A percentile compares a stretch with the other conserved stretches of the same genome.
Conservation (phyloP, 1,140 invertebrate species). For the Drosophila neocordata region DNA sequence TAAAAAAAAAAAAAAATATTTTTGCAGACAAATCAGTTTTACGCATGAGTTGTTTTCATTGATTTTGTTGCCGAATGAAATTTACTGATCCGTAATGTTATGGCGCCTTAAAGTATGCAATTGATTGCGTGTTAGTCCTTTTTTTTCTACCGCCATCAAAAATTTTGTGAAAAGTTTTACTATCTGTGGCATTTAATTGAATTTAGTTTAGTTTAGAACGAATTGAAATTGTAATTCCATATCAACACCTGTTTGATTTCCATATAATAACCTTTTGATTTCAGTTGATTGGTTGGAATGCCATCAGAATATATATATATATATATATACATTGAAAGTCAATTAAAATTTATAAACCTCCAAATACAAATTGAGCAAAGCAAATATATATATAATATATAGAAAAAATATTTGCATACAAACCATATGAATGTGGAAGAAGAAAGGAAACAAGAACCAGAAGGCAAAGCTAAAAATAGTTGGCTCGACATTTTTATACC, state of each 20-base stretch:
- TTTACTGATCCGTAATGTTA: conserved; percentile 48
- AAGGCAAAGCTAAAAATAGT: not conserved
- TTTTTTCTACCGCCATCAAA: conserved; percentile 10
- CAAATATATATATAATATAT: conserved; percentile 8
- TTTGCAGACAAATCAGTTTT: conserved; percentile 45
- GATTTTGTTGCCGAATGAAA: conserved; percentile 7
- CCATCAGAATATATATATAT: not conserved
- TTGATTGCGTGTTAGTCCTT: conserved; percentile 25
- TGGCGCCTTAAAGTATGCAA: conserved; percentile 48
- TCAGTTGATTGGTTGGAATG: not conserved
- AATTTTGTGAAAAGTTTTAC: not conserved
- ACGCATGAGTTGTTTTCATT: conserved; percentile 31
- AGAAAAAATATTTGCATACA: conserved; percentile 38
- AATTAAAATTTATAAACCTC: conserved; percentile 20
- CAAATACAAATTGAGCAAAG: not conserved
- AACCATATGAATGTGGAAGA: conserved; percentile 35
- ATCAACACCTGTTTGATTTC: not conserved
- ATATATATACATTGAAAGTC: conserved; percentile 8
- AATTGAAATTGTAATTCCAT: not conserved
- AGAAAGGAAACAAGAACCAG: not conserved
- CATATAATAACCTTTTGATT: conserved; percentile 1
- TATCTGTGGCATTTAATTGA: conserved; percentile 25
- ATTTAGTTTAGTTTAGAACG: conserved; percentile 8
- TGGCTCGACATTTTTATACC: not conserved
- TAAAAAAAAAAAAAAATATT: not conserved